Percentiles rank a stretch among this genome's conserved stretches.
These are phyloP conservation scores for Melanotaenia pygmaea DNA, from an alignment of 2,797 vertebrate genomes.

Conservation along the genomic window DNA sequence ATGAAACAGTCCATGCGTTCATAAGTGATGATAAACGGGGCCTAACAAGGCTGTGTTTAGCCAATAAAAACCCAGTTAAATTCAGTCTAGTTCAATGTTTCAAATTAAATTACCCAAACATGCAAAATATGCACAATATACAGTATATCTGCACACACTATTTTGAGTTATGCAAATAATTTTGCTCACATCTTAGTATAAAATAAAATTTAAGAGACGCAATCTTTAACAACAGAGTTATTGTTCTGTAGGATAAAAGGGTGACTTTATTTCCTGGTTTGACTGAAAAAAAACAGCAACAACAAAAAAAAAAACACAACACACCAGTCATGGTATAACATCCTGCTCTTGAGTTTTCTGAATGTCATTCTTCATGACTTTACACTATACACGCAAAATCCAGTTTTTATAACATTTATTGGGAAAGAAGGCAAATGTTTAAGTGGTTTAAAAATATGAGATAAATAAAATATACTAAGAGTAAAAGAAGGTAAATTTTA, in stretches of 20 bases:
- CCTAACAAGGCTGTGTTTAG: neutral
- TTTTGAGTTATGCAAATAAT: neutral
- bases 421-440: neutral
- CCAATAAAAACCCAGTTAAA: neutral
- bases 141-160: neutral
- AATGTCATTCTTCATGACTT: constrained; percentile 6
- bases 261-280: neutral
- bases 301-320: neutral
- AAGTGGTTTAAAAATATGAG: neutral
- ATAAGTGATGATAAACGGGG: too few species aligned
- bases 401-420: neutral
- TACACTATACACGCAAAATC: neutral
- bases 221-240: neutral
- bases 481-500: neutral
- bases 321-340: neutral
- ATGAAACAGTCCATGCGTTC: too few species aligned
- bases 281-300: neutral
- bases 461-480: neutral
- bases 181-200: neutral
- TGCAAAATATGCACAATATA: neutral
- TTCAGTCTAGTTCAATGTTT: neutral
- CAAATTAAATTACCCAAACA: constrained; percentile 7
- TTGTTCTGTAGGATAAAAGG: neutral
- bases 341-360: neutral
- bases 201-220: neutral